Conservation (phyloP, 2,888 invertebrate genomes). For the Papilio protenor region DNA sequence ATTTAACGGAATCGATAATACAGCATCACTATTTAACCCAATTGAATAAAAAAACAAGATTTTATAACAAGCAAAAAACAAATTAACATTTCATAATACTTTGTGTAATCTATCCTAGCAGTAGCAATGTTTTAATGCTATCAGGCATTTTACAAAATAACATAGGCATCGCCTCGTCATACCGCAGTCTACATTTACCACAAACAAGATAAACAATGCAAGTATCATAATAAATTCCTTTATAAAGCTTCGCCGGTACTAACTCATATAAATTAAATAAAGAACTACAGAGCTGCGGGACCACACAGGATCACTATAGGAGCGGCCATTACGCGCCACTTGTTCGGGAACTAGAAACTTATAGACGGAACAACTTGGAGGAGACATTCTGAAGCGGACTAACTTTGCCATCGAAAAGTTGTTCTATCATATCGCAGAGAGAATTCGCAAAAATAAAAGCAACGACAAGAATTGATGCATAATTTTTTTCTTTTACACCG, state of each 20-base stretch:
- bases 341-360: constrained; percentile 28
- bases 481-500: background rate
- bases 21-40: background rate
- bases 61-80: background rate
- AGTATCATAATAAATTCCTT: constrained; percentile 20
- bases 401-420: constrained; percentile 37
- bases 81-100: background rate
- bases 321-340: constrained; percentile 33
- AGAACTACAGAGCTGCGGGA: constrained; percentile 39
- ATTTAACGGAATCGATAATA: constrained; percentile 13
- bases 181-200: constrained; percentile 15
- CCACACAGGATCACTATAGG: constrained; percentile 43
- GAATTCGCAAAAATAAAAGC: background rate
- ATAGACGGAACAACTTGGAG: constrained; percentile 26
- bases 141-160: constrained; percentile 28
- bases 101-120: background rate
- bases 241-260: constrained; percentile 24
- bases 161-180: constrained; percentile 1
- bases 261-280: constrained; percentile 41
- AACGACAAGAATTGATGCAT: background rate
- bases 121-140: background rate
- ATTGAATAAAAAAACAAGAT: constrained; percentile 1
- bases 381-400: background rate
- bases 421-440: constrained; percentile 5
- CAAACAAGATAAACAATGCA: constrained; percentile 25